Evolutionary conservation across 1,140 invertebrate species (phyloP).

Genomic region (Belonocnema kinseyi): DNA sequence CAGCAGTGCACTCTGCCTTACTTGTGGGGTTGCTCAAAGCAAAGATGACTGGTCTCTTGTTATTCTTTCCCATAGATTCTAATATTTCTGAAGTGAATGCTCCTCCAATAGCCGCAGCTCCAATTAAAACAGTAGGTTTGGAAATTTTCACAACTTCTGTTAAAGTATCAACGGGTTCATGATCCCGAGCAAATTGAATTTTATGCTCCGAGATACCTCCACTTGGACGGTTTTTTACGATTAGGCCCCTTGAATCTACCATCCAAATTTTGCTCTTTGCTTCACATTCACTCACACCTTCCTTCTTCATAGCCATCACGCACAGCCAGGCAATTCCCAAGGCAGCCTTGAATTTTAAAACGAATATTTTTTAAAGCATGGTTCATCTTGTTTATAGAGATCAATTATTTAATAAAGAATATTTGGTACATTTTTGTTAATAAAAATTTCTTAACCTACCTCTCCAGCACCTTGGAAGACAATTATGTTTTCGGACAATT

Average conservation of each 20-base stretch:
- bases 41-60: constrained; percentile 91
- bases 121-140: constrained; percentile 92
- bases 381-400: constrained; percentile 30
- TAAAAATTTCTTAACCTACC: constrained; percentile 70
- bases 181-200: constrained; percentile 83
- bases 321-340: constrained; percentile 92
- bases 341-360: constrained; percentile 78
- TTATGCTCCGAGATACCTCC: constrained; percentile 88
- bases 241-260: constrained; percentile 84
- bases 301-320: constrained; percentile 90
- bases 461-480: constrained; percentile 96
- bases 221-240: constrained; percentile 85
- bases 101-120: constrained; percentile 87
- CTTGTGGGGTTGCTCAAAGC: constrained; percentile 97
- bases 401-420: constrained; percentile 36
- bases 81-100: constrained; percentile 92
- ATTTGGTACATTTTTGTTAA: not conserved
- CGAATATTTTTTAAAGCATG: not conserved
- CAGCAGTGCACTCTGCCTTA: constrained; percentile 98
- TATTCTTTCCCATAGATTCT: constrained; percentile 86
- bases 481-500: constrained; percentile 87
- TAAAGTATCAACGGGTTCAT: constrained; percentile 82
- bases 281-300: constrained; percentile 83
- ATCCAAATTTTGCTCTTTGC: constrained; percentile 86
- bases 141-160: constrained; percentile 85